These are phyloP conservation scores for Gallinago solitaria DNA, from an alignment of 2,797 vertebrate genomes.

Conservation along the genomic window DNA sequence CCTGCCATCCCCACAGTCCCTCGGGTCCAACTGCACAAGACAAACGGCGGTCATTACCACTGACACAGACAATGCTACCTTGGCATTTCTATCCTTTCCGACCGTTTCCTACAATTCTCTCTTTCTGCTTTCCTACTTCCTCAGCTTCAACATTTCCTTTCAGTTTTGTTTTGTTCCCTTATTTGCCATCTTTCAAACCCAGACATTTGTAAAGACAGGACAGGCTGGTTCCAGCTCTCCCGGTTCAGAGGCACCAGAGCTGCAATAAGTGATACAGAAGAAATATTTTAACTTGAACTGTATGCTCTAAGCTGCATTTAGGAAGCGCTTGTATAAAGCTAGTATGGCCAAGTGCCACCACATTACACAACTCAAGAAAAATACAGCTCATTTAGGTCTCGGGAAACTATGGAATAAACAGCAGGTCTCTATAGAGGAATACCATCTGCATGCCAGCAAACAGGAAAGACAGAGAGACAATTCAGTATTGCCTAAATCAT, in stretches of 20 bases:
- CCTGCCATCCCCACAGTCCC: background rate
- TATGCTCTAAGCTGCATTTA: background rate
- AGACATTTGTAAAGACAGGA: background rate
- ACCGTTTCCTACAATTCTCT: background rate
- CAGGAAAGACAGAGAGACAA: background rate
- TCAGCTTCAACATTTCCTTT: background rate
- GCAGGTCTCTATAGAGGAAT: background rate
- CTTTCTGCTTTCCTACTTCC: background rate
- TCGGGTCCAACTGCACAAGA: background rate
- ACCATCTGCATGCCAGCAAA: background rate
- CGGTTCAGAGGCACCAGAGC: background rate
- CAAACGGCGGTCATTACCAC: background rate
- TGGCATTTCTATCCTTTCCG: background rate
- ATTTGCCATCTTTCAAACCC: background rate
- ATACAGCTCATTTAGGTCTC: background rate
- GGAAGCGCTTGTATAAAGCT: background rate
- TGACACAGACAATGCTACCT: background rate
- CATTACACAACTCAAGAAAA: fast-evolving
- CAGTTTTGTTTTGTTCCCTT: background rate
- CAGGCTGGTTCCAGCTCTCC: background rate
- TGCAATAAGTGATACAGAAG: fast-evolving
- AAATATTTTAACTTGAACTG: background rate
- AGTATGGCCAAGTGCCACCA: background rate
- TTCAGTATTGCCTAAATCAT: background rate
- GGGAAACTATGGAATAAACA: background rate